These are phyloP conservation scores for Eptesicus fuscus DNA, from an alignment of 2,113 vertebrate species.

Conservation along the genomic window DNA sequence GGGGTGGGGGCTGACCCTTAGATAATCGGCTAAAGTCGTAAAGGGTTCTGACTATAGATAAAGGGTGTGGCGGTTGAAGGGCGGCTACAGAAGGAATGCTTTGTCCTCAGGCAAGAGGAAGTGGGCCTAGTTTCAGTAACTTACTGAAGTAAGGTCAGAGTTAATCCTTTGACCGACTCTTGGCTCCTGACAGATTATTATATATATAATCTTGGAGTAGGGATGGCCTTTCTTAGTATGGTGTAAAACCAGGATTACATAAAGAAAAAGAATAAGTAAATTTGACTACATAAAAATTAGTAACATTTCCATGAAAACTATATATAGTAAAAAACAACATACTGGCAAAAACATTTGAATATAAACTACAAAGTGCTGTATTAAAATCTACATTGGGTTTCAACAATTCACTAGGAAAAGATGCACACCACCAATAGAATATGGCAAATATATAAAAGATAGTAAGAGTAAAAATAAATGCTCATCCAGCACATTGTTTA, in stretches of 20 bases:
- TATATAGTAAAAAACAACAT: not conserved
- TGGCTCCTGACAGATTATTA: too few relatives aligned
- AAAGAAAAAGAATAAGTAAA: not conserved
- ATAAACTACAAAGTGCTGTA: not conserved
- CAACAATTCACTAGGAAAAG: not conserved
- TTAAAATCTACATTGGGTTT: not conserved
- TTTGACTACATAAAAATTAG: not conserved
- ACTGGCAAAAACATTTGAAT: not conserved
- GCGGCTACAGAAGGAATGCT: too few relatives aligned
- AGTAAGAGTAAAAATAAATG: not conserved
- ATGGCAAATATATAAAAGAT: not conserved
- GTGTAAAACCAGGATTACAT: not conserved
- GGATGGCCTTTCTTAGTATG: not conserved
- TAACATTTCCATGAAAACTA: not conserved
- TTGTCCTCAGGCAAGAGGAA: too few relatives aligned
- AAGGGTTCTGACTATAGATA: too few relatives aligned
- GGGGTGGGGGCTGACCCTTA: too few relatives aligned
- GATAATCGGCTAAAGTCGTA: too few relatives aligned
- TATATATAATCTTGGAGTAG: not conserved
- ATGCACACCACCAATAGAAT: not conserved
- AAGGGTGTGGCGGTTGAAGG: too few relatives aligned
- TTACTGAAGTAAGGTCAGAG: too few relatives aligned
- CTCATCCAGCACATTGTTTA: not conserved
- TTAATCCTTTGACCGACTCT: too few relatives aligned
- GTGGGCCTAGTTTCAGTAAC: too few relatives aligned